Evolutionary conservation across 1,140 invertebrate genomes (phyloP).

Genomic region (Eumaeus atala): DNA sequence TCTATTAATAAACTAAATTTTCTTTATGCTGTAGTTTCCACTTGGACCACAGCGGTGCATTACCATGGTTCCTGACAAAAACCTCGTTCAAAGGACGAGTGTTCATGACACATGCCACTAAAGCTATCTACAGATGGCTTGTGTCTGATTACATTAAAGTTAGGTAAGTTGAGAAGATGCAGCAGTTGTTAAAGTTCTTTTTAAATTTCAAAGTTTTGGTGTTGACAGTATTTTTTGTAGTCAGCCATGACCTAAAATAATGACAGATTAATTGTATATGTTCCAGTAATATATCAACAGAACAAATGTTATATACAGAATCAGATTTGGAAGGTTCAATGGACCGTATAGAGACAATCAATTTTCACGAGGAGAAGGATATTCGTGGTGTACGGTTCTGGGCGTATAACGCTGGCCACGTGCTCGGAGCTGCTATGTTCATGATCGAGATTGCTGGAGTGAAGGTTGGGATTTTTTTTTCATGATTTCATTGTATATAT

Average conservation of each 20-base stretch:
- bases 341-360: slow-evolving; percentile 99
- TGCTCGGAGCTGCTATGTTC: slow-evolving; percentile 99
- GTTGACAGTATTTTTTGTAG: not conserved
- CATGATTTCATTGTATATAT: too few species aligned
- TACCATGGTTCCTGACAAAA: slow-evolving; percentile 98
- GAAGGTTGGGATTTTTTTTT: too few species aligned
- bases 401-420: slow-evolving; percentile 99
- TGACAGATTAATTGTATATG: not conserved
- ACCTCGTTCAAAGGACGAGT: slow-evolving; percentile 98
- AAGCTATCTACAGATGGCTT: slow-evolving; percentile 99
- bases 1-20: not conserved
- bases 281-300: slow-evolving; percentile 94
- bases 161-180: slow-evolving; percentile 75
- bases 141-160: slow-evolving; percentile 99
- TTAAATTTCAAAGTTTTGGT: not conserved
- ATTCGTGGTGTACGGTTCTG: slow-evolving; percentile 97
- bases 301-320: slow-evolving; percentile 98
- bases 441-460: slow-evolving; percentile 99
- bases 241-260: too few species aligned
- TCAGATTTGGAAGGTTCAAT: slow-evolving; percentile 97
- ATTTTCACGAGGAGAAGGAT: slow-evolving; percentile 99
- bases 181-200: not conserved
- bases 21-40: slow-evolving; percentile 85
- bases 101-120: slow-evolving; percentile 99
- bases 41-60: slow-evolving; percentile 97